Percentiles rank a stretch among this genome's conserved stretches.
These are phyloP conservation scores for Cydia fagiglandana DNA, from an alignment of 1,140 invertebrate genomes.

Conservation along the genomic window DNA sequence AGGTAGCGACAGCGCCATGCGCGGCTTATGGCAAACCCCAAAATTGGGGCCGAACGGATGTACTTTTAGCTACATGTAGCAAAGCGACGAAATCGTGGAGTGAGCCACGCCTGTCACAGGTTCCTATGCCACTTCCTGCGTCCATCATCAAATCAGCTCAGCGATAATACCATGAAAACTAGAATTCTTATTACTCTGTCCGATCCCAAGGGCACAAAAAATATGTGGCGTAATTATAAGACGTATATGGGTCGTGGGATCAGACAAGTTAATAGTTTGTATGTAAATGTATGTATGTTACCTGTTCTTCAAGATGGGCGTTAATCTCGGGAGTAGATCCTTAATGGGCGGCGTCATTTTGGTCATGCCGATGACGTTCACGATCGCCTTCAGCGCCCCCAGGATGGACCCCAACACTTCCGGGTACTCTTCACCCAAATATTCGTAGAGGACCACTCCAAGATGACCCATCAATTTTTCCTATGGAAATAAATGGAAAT, in stretches of 20 bases:
- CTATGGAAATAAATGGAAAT: conserved; percentile 71
- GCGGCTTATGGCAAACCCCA: too few species aligned
- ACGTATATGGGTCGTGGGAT: too few species aligned
- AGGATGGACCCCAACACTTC: conserved; percentile 99
- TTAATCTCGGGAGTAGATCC: conserved; percentile 97
- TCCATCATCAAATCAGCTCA: too few species aligned
- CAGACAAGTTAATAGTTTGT: conserved; percentile 12
- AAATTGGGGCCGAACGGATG: too few species aligned
- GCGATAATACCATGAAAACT: not conserved
- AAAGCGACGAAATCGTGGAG: too few species aligned
- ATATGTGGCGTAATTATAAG: too few species aligned
- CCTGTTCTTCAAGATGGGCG: conserved; percentile 97
- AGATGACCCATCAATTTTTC: conserved; percentile 99
- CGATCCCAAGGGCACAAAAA: too few species aligned
- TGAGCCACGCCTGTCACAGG: too few species aligned
- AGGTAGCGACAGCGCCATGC: too few species aligned
- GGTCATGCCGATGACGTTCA: conserved; percentile 99
- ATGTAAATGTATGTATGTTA: conserved; percentile 40
- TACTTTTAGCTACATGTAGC: too few species aligned
- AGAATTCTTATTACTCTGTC: not conserved
- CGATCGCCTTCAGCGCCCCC: conserved; percentile 98
- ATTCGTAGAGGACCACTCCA: conserved; percentile 99
- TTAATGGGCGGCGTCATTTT: conserved; percentile 99
- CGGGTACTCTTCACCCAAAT: conserved; percentile 99
- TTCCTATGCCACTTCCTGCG: too few species aligned